A percentile compares a stretch with the other conserved stretches of the same genome.
Evolutionary conservation across 1,140 invertebrate genomes (phyloP).

Genomic region (Belonocnema kinseyi): DNA sequence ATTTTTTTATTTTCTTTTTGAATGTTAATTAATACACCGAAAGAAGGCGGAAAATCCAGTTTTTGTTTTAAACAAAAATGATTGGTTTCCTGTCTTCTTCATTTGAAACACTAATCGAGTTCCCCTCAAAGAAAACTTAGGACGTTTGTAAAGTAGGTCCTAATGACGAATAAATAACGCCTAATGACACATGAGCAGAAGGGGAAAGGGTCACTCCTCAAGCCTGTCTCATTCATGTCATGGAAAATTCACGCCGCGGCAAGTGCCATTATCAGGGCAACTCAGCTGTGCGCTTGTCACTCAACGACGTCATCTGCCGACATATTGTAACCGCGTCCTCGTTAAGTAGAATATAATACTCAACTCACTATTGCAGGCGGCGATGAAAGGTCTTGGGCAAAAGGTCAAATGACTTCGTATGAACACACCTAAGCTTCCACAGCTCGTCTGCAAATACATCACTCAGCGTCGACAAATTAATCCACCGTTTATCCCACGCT

Average conservation of each 20-base stretch:
- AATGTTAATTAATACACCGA: no score
- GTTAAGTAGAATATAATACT: conserved; percentile 32
- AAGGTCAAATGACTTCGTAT: conserved; percentile 16
- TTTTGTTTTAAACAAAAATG: no score
- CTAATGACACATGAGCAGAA: conserved; percentile 39
- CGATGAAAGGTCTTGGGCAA: conserved; percentile 7
- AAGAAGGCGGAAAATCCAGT: no score
- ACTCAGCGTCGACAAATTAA: conserved; percentile 17
- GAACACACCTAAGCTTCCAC: conserved; percentile 9
- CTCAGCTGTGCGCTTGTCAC: conserved; percentile 43
- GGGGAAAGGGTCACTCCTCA: conserved; percentile 45
- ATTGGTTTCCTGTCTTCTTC: not conserved
- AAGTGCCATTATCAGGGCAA: conserved; percentile 49
- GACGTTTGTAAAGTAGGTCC: not conserved
- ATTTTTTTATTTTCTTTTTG: no score
- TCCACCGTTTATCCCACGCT: conserved; percentile 19
- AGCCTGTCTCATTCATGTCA: conserved; percentile 44
- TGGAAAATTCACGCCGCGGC: conserved; percentile 43
- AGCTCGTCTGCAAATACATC: not conserved
- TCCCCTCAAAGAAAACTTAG: not conserved
- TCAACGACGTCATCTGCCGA: conserved; percentile 39
- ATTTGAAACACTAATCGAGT: not conserved
- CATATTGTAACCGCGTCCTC: not conserved
- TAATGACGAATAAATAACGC: conserved; percentile 44
- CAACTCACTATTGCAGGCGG: not conserved